Percentiles rank a stretch among this genome's conserved stretches.
Evolutionary conservation across 2,113 vertebrate species (phyloP).

Genomic region (Cyprinodon variegatus): DNA sequence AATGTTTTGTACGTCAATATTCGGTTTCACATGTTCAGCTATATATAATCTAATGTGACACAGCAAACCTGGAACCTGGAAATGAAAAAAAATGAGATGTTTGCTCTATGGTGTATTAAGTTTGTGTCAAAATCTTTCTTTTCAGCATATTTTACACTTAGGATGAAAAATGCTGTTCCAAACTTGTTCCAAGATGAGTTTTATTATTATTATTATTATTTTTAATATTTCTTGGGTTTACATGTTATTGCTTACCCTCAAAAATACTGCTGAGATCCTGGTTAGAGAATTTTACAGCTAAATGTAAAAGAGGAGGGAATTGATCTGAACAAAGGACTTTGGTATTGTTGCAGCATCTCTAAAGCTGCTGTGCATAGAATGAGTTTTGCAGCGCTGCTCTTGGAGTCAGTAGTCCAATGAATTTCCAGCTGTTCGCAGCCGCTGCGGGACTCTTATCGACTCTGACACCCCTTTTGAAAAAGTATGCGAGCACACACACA

Average conservation of each 20-base stretch:
- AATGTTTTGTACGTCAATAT: not conserved
- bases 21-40: not conserved
- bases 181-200: not conserved
- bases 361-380: conserved; percentile 37
- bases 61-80: not conserved
- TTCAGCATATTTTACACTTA: not conserved
- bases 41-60: not conserved
- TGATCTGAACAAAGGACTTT: not conserved
- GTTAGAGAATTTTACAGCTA: not conserved
- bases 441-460: conserved; percentile 43
- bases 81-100: not conserved
- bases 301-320: not conserved
- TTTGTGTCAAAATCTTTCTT: not conserved
- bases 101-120: not conserved
- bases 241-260: not conserved
- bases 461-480: conserved; percentile 36
- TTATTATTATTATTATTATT: not conserved
- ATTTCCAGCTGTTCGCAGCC: conserved; percentile 50
- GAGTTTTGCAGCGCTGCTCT: conserved; percentile 6
- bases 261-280: too few relatives aligned
- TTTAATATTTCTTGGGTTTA: not conserved
- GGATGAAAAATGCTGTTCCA: not conserved
- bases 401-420: not conserved
- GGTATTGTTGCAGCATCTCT: not conserved
- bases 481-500: not conserved